phyloP scores from a whole-genome alignment of 1,140 invertebrate species.

The Parasteatoda tepidariorum region DNA sequence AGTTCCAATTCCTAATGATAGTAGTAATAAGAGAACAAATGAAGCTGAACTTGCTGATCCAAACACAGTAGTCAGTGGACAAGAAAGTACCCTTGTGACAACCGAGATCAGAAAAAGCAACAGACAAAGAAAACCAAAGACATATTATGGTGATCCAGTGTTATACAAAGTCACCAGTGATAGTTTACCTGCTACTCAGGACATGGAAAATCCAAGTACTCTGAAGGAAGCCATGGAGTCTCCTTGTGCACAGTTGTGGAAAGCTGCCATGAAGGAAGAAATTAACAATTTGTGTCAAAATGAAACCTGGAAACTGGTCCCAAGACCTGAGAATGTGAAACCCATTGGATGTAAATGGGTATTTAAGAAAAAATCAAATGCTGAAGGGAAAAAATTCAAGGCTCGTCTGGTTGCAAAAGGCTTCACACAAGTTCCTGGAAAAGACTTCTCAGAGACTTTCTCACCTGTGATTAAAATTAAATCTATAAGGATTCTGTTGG shows the following conservation, averaged over 20 bases:
- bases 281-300: slow-evolving; percentile 65
- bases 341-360: slow-evolving; percentile 67
- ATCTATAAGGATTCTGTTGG: slow-evolving; percentile 65
- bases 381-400: slow-evolving; percentile 21
- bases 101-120: too few species aligned
- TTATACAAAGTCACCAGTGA: too few species aligned
- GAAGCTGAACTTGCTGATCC: not conserved
- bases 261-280: slow-evolving; percentile 67
- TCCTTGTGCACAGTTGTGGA: slow-evolving; percentile 65
- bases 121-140: too few species aligned
- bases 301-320: slow-evolving; percentile 66
- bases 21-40: not conserved
- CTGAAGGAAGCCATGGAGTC: slow-evolving; percentile 64
- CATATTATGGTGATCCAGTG: too few species aligned
- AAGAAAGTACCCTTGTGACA: too few species aligned
- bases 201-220: not conserved
- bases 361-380: slow-evolving; percentile 43
- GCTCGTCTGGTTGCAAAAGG: slow-evolving; percentile 59
- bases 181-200: too few species aligned
- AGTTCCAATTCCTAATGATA: not conserved
- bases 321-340: too few species aligned
- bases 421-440: slow-evolving; percentile 52
- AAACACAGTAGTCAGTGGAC: not conserved
- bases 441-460: slow-evolving; percentile 59
- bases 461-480: slow-evolving; percentile 64